Evolutionary conservation across 2,888 invertebrate species (phyloP), one percentile per base, ranked within the genome.

Genomic region (Ryuthela nishihirai): DNA sequence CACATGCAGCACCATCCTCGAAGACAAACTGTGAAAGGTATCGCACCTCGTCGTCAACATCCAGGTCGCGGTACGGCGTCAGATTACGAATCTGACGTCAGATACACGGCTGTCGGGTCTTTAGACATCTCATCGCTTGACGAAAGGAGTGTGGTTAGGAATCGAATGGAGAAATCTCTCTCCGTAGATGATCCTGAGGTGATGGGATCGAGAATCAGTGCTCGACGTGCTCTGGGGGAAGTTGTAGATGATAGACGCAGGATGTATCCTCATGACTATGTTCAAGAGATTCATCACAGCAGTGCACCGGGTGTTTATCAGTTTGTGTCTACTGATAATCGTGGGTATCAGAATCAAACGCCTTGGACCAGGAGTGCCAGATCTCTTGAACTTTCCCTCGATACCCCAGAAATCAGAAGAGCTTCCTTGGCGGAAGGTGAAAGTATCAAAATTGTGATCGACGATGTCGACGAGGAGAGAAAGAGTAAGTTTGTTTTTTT

Each of bases 371-470:
- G 1, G 81, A 81, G 46, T 65, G 55, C 64, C 9, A 47, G 56
- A 35, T 65, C 65, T 12, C 55, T 65, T 17, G 65, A 65, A 42
- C 41, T 65, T 17, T 62, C 65, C 9, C 12, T 62, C 32, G 52
- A 50, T 20, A 17, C 24, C 26, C 36, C 59, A 23, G 54, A 59
- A 35, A 9, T 29, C 12, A 46, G 66, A 36, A 35, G 66, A 40
- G 66, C 66, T 70, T 88, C 90, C 18, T 87, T 87, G 59, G 71
- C 72, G 10, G 91, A 91, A 71, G 91, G 91, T 1, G 91, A 92
- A 73, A 89, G 89, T 64, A 92, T 92, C 69, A 86, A 90, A 73
- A 92, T 92, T 67, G 90, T 92, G 66, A 92, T 92, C 70, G 90
- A 92, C 71, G 91, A 92, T 73, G 91, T 92, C 12, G 91, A 92